These are phyloP conservation scores for Euzetes globulus DNA, from an alignment of 2,888 invertebrate genomes.

Conservation along the genomic window DNA sequence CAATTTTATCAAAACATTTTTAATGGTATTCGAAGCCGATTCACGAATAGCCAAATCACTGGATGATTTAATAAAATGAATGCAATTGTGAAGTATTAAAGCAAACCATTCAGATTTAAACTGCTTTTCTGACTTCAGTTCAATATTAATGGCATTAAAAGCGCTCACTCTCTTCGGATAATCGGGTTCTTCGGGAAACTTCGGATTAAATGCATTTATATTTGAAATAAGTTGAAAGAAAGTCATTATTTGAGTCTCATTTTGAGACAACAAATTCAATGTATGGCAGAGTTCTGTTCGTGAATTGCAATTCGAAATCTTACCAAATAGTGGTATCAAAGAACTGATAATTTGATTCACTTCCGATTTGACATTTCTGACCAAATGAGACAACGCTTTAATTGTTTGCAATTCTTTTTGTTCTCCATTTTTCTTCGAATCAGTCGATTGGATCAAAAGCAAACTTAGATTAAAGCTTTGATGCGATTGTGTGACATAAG, in stretches of 20 bases:
- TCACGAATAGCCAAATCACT: constrained; percentile 77
- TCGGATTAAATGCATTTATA: constrained; percentile 76
- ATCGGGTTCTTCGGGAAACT: constrained; percentile 90
- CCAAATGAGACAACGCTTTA: constrained; percentile 25
- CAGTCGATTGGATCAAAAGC: constrained; percentile 46
- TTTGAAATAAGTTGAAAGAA: constrained; percentile 53
- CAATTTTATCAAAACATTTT: constrained; percentile 3
- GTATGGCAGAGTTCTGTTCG: constrained; percentile 40
- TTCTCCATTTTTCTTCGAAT: constrained; percentile 36
- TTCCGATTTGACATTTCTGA: not conserved
- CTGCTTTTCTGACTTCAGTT: not conserved
- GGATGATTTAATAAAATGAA: constrained; percentile 59
- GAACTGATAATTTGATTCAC: not conserved
- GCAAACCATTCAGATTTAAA: constrained; percentile 58
- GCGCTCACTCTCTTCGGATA: constrained; percentile 71
- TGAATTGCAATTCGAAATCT: constrained; percentile 40
- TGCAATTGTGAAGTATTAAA: constrained; percentile 70
- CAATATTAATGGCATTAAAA: constrained; percentile 57
- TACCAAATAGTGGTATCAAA: constrained; percentile 39
- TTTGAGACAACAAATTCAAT: constrained; percentile 51
- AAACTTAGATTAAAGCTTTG: constrained; percentile 44
- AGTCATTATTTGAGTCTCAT: constrained; percentile 43
- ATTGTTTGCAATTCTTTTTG: constrained; percentile 32
- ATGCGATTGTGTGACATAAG: constrained; percentile 43
- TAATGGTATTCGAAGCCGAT: constrained; percentile 54